These are phyloP conservation scores for Drosophila hamatofila DNA, from an alignment of 2,888 invertebrate species.

Conservation along the genomic window DNA sequence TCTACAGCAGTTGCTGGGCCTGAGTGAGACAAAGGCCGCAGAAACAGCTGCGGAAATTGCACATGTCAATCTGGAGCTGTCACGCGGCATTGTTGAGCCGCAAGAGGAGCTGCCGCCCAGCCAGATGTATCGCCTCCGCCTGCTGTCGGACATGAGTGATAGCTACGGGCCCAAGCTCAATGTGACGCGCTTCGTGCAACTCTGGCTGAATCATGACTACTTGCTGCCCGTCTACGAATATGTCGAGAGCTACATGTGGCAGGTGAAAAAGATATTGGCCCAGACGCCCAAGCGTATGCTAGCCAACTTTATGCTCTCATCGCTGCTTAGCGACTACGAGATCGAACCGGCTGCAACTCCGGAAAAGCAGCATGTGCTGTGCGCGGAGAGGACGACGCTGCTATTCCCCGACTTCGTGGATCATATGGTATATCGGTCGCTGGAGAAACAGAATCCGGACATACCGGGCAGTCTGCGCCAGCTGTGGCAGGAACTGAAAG, in stretches of 20 bases:
- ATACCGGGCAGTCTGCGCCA: conserved; percentile 58
- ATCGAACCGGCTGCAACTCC: conserved; percentile 37
- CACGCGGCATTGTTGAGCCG: conserved; percentile 53
- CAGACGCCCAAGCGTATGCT: conserved; percentile 67
- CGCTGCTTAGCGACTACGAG: conserved; percentile 71
- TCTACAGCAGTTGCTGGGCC: conserved; percentile 67
- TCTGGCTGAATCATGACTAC: conserved; percentile 80
- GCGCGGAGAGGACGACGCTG: conserved; percentile 61
- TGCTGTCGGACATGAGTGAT: conserved; percentile 68
- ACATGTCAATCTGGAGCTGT: conserved; percentile 63
- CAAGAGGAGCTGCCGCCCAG: conserved; percentile 55
- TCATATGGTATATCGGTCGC: conserved; percentile 67
- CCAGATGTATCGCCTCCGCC: conserved; percentile 62
- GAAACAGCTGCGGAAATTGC: conserved; percentile 66
- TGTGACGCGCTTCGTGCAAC: conserved; percentile 70
- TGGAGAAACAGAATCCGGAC: conserved; percentile 56
- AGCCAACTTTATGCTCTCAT: conserved; percentile 82
- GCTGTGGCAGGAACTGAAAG: conserved; percentile 76
- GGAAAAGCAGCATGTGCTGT: conserved; percentile 61
- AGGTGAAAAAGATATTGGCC: conserved; percentile 68
- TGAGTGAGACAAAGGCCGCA: conserved; percentile 50
- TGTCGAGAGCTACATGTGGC: conserved; percentile 72
- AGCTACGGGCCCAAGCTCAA: conserved; percentile 74
- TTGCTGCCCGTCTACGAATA: conserved; percentile 77
- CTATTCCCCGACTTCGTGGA: conserved; percentile 79